phyloP scores from a whole-genome alignment of 2,888 invertebrate genomes.

The Polydrusus cervinus region DNA sequence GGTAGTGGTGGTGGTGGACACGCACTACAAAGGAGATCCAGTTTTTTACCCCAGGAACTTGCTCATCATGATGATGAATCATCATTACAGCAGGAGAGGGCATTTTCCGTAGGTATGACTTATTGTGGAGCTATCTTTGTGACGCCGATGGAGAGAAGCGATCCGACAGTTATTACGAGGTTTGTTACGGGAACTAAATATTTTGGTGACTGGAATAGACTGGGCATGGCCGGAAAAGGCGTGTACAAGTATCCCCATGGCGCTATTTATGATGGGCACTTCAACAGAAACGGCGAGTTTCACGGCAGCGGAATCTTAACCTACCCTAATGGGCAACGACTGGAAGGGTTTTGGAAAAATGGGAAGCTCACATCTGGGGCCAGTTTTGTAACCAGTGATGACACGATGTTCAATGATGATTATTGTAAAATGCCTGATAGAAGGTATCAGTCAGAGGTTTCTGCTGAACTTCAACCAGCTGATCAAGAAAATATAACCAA shows the following conservation, averaged over 20 bases:
- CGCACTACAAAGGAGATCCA: background rate
- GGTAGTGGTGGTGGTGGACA: background rate
- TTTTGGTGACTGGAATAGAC: constrained; percentile 51
- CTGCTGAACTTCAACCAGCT: constrained; percentile 48
- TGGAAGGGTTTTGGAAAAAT: constrained; percentile 54
- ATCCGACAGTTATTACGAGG: constrained; percentile 5
- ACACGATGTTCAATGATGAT: background rate
- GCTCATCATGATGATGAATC: background rate
- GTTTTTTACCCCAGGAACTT: constrained; percentile 20
- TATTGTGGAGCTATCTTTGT: constrained; percentile 2
- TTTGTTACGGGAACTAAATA: constrained; percentile 48
- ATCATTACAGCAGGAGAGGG: too few relatives aligned
- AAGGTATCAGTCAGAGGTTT: constrained; percentile 49
- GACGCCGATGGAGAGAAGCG: background rate
- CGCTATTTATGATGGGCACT: constrained; percentile 55
- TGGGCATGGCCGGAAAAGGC: constrained; percentile 54
- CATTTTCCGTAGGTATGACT: background rate
- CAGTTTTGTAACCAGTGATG: constrained; percentile 15
- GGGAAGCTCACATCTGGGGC: constrained; percentile 40
- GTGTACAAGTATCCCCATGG: constrained; percentile 56
- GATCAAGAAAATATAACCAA: constrained; percentile 52
- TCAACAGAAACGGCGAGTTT: constrained; percentile 53
- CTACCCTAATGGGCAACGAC: constrained; percentile 54
- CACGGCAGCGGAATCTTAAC: constrained; percentile 54
- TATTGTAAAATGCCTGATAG: constrained; percentile 54